phyloP scores from a whole-genome alignment of 1,140 invertebrate genomes.

The Riptortus pedestris region DNA sequence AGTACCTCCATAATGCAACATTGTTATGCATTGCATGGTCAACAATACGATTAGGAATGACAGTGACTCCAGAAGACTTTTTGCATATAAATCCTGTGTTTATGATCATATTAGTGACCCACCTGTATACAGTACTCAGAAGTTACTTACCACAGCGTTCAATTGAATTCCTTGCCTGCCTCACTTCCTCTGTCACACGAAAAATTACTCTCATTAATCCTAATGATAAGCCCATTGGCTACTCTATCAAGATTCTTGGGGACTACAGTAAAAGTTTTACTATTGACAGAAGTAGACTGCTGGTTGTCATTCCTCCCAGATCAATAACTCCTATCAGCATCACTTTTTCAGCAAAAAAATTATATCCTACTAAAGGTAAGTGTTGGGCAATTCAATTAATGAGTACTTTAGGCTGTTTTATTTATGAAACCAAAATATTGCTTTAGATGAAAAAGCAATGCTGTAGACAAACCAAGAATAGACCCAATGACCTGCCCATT shows the following conservation, averaged over 20 bases:
- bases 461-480: no score
- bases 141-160: conserved; percentile 30
- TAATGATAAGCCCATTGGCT: conserved; percentile 9
- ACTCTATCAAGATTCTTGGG: conserved; percentile 16
- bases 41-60: conserved; percentile 37
- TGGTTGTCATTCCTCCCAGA: conserved; percentile 6
- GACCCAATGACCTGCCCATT: no score
- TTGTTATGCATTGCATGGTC: conserved; percentile 36
- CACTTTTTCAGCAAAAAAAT: conserved; percentile 16
- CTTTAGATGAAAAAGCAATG: no score
- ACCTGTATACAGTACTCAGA: conserved; percentile 37
- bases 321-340: neutral
- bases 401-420: neutral
- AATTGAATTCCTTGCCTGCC: conserved; percentile 14
- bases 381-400: neutral
- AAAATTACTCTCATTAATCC: conserved; percentile 21
- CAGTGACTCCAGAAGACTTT: conserved; percentile 36
- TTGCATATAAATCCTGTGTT: conserved; percentile 35
- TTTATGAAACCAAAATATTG: no score
- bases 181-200: conserved; percentile 7
- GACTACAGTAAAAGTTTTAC: neutral
- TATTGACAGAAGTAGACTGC: neutral
- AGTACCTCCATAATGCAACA: conserved; percentile 36
- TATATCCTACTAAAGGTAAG: conserved; percentile 21
- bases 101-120: conserved; percentile 37